Percentiles rank a stretch among this genome's conserved stretches.
phyloP scores from a whole-genome alignment of 2,113 vertebrate species.

The Spea multiplicata region DNA sequence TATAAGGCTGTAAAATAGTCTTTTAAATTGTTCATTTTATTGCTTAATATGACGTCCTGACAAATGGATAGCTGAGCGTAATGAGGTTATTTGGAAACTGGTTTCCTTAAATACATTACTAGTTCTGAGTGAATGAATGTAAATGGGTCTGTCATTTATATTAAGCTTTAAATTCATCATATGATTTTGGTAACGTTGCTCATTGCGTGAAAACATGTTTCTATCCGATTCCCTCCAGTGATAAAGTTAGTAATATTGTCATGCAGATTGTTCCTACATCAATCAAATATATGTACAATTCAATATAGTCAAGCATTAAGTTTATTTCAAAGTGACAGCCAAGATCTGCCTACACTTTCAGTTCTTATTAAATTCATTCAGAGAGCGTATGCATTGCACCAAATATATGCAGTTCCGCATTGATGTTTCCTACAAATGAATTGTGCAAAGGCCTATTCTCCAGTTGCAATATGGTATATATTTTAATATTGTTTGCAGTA shows the following conservation, averaged over 20 bases:
- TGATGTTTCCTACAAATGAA: too few species aligned
- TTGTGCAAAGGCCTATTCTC: too few species aligned
- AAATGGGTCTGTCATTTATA: conserved; percentile 43
- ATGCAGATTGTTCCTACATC: conserved; percentile 33
- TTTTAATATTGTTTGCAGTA: too few species aligned
- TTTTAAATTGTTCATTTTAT: conserved; percentile 35
- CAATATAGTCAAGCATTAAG: conserved; percentile 32
- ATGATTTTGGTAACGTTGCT: conserved; percentile 8
- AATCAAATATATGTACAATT: conserved; percentile 42
- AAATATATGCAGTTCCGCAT: too few species aligned
- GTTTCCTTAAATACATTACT: conserved; percentile 42
- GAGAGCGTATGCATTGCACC: too few species aligned
- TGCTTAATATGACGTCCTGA: conserved; percentile 41
- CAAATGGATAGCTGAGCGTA: conserved; percentile 32
- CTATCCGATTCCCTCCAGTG: conserved; percentile 31
- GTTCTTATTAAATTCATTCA: conserved; percentile 30
- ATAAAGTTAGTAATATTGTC: conserved; percentile 35
- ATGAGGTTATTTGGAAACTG: conserved; percentile 45
- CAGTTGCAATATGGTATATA: too few species aligned
- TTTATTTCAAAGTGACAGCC: conserved; percentile 35
- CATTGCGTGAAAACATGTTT: conserved; percentile 24
- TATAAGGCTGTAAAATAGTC: neutral
- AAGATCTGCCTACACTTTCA: conserved; percentile 35
- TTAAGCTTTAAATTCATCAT: conserved; percentile 41
- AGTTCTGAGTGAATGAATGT: conserved; percentile 40